Percentiles rank a stretch among this genome's conserved stretches.
Evolutionary conservation across 37 sponge, comb jelly and placozoan genomes (phyloP).

Genomic region (Crambe crambe): DNA sequence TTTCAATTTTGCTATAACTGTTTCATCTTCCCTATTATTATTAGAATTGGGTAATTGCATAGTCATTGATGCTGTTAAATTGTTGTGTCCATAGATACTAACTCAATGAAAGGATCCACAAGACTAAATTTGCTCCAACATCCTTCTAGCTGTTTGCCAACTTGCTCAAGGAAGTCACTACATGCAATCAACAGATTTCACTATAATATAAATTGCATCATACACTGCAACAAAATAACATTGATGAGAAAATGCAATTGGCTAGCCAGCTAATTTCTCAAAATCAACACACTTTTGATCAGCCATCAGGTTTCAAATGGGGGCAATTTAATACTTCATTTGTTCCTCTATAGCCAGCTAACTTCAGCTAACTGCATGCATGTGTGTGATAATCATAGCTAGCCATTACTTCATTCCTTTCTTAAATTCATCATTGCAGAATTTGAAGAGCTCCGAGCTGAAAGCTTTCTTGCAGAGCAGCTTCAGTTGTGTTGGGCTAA

Average conservation of each 20-base stretch:
- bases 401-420: slow-evolving; percentile 4
- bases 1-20: background rate
- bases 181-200: background rate
- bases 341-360: no score
- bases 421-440: slow-evolving; percentile 55
- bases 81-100: no score
- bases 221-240: no score
- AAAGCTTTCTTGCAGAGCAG: slow-evolving; percentile 31
- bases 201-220: no score
- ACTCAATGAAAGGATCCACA: slow-evolving; percentile 45
- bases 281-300: no score
- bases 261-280: no score
- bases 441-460: slow-evolving; percentile 18
- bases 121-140: slow-evolving; percentile 39
- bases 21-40: background rate
- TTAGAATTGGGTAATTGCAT: background rate
- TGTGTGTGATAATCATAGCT: background rate
- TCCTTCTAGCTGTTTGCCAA: slow-evolving; percentile 3
- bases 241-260: no score
- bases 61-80: background rate
- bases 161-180: slow-evolving; percentile 43
- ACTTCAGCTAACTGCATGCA: no score
- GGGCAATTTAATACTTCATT: no score
- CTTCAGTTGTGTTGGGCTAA: slow-evolving; percentile 51
- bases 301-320: no score